Conservation (phyloP, 2,113 vertebrate species). For the Rhabdornis inornatus region DNA sequence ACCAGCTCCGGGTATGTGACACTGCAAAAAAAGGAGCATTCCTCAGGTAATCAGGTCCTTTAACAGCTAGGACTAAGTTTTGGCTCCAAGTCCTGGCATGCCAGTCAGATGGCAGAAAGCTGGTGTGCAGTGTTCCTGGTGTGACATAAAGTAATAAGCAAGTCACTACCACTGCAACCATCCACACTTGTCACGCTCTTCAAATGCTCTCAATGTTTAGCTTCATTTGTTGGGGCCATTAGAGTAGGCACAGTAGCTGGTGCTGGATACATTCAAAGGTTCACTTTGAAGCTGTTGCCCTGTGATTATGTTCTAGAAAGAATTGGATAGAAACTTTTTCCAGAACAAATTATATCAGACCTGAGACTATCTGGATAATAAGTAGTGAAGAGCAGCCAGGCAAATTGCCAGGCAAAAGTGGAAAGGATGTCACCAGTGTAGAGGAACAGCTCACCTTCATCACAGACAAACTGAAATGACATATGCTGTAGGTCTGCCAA, state of each 20-base stretch:
- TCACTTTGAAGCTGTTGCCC: neutral
- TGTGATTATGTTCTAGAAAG: neutral
- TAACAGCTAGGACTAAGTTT: neutral
- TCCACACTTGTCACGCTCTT: neutral
- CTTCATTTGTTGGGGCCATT: neutral
- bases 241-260: neutral
- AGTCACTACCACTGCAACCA: neutral
- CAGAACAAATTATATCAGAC: neutral
- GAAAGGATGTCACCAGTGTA: neutral
- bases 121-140: neutral
- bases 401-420: neutral
- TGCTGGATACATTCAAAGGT: neutral
- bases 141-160: neutral
- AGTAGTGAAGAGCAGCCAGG: neutral
- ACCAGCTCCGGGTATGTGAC: neutral
- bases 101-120: neutral
- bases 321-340: neutral
- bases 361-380: neutral
- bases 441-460: conserved; percentile 4
- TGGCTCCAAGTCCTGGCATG: neutral
- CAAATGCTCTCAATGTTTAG: neutral
- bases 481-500: conserved; percentile 6
- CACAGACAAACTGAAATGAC: neutral
- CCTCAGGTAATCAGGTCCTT: conserved; percentile 18
- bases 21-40: neutral